Evolutionary conservation across 2,113 vertebrate species (phyloP), one percentile per base, ranked within the genome.

Genomic region (Callocephalon fimbriatum): DNA sequence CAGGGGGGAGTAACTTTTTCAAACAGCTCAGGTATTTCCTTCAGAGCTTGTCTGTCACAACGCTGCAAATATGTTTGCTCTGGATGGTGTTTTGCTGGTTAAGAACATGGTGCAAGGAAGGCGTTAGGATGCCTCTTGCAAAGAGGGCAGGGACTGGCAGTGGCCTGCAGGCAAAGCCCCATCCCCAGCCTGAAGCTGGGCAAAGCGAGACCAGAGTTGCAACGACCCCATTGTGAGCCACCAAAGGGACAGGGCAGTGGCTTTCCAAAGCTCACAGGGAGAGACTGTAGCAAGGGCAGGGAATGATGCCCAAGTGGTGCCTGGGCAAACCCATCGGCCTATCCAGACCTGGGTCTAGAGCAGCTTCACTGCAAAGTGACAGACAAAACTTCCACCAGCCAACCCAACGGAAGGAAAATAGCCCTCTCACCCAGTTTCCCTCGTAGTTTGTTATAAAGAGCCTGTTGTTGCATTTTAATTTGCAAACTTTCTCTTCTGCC

Each of bases 391-490:
- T 45, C 44, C 93, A 78, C 38, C 65, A 87, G 85, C 65, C 80
- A 93, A 71, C 51, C 37, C 67, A 77, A 35, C 0, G 17, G 83
- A 78, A 94, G 72, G 35, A 40, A 86, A 95, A 89, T 22, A 78
- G 59, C 53, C 29, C n/a, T 32, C 71, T 76, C 0, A 0, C 29
- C 23, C 51, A 38, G 37, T 31, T 59, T 67, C 56, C 61, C 54
- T 73, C 2, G 0, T 12, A 74, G 38, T 38, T 85, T 86, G 68
- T 0, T 7, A 94, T 96, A 95, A 97, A 97, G 93, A 82, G 59
- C 37, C 54, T 84, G 95, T 94, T 96, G 96, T 95, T 89, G 47
- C 51, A 54, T 80, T 94, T 94, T 76, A 67, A 94, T 90, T 95
- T 91, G 56, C 66, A 72, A 94, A 95, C 76, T 74, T 90, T 94